phyloP scores from a whole-genome alignment of 2,888 invertebrate species.

The Tridacna crocea region DNA sequence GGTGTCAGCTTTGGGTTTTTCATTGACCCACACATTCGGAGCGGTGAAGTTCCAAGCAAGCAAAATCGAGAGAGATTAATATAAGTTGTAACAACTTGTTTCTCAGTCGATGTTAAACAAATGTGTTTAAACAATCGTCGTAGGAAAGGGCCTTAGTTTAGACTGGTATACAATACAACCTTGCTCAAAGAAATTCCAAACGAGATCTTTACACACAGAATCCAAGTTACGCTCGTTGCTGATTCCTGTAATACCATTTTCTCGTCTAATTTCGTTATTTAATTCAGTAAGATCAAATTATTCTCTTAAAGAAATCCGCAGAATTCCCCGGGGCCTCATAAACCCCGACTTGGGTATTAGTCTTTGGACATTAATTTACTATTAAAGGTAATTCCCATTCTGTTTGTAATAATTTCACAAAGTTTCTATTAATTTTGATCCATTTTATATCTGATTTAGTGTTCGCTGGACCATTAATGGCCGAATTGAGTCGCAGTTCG shows the following conservation, averaged over 20 bases:
- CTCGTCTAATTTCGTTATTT: constrained; percentile 57
- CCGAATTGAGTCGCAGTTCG: constrained; percentile 32
- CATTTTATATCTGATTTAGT: constrained; percentile 61
- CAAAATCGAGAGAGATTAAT: too few species aligned
- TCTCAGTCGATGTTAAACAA: too few species aligned
- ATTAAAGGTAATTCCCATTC: constrained; percentile 68
- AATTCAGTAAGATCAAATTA: constrained; percentile 54
- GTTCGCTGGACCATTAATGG: constrained; percentile 46
- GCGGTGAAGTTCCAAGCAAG: too few species aligned
- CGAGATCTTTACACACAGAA: too few species aligned
- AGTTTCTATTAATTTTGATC: constrained; percentile 66
- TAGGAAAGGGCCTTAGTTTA: too few species aligned
- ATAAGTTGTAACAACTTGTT: too few species aligned
- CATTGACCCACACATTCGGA: too few species aligned
- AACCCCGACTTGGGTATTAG: constrained; percentile 43
- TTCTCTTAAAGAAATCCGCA: constrained; percentile 35
- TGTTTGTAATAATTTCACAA: constrained; percentile 64
- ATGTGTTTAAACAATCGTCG: too few species aligned
- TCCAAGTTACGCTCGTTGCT: not conserved
- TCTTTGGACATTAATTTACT: constrained; percentile 59
- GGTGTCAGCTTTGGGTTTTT: too few species aligned
- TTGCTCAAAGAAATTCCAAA: too few species aligned
- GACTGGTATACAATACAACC: too few species aligned
- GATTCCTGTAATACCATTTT: constrained; percentile 4
- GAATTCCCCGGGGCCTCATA: constrained; percentile 51